phyloP scores from a whole-genome alignment of 2,888 invertebrate genomes.

The Cyaniris semiargus region DNA sequence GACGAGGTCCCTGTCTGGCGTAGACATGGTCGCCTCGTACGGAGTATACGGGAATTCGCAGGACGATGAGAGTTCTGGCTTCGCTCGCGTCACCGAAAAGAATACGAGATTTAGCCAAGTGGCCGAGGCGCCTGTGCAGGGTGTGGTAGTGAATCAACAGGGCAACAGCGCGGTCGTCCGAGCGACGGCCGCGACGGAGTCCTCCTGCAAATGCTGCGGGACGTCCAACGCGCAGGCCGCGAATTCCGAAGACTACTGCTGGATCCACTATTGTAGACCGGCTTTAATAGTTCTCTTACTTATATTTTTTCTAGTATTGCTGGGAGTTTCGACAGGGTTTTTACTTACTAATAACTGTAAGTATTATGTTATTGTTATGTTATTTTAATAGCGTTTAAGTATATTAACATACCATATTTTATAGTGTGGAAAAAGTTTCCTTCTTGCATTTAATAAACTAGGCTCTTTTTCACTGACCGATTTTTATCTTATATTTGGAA shows the following conservation, averaged over 20 bases:
- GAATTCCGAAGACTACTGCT: constrained; percentile 75
- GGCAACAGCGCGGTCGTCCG: constrained; percentile 75
- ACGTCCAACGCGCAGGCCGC: constrained; percentile 62
- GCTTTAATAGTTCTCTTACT: constrained; percentile 76
- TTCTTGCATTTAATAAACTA: too few relatives aligned
- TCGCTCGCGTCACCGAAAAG: constrained; percentile 69
- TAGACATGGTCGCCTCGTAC: constrained; percentile 78
- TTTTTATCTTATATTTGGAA: too few relatives aligned
- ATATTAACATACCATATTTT: too few relatives aligned
- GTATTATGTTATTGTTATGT: constrained; percentile 50
- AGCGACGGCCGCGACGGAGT: constrained; percentile 52
- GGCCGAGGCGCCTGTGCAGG: constrained; percentile 72
- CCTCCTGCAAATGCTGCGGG: constrained; percentile 68
- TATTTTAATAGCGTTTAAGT: background rate
- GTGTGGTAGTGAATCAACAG: constrained; percentile 77
- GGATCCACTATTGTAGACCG: constrained; percentile 78
- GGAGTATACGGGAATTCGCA: constrained; percentile 76
- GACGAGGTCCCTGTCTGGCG: constrained; percentile 71
- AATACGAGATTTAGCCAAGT: constrained; percentile 66
- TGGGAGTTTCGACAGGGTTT: constrained; percentile 80
- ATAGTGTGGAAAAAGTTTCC: too few relatives aligned
- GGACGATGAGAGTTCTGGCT: constrained; percentile 75
- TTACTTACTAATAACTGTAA: constrained; percentile 81
- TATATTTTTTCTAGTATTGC: constrained; percentile 77
- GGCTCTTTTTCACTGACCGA: background rate